Base-by-base conservation (phyloP, 2,797 vertebrate genomes). In the Nyctalus aviator region DNA sequence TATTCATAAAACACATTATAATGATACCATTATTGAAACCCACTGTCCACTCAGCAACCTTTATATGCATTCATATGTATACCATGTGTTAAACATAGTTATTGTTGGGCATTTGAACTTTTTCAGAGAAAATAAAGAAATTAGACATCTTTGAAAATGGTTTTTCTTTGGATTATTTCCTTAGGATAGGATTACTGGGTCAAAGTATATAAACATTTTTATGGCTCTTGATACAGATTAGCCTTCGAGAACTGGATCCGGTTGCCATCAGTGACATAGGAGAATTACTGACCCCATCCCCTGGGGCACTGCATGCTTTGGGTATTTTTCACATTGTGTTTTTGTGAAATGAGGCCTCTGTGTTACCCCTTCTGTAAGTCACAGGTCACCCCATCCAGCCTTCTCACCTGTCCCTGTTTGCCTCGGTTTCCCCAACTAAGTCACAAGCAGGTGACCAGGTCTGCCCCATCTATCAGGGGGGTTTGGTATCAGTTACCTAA, bases 151-250 rank as follows among this genome's bases (percentile, higher is more conserved):
- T 95, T 94, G 48, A 93, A 89, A 95, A 62, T 95, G 69, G 57
- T 94, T 95, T 93, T 96, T 95, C 41, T 86, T 81, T 87, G 83
- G 88, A 75, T 86, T 96, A 55, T 66, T 91, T 96, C 37, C 44
- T 87, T 87, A 41, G 84, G 23, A 13, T 86, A 69, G 50, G 46
- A n/a, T 85, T 82, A 84, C 71, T 87, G 55, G 53, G 62, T 84
- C 76, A 69, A 59, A 82, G 55, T 93, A 17, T 85, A 15, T 44
- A 76, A 91, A 89, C 23, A 46, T 91, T 57, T 91, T 94, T 93
- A 91, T 94, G 93, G 95, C 89, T 96, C 69, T 94, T 84, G 62
- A 84, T 91, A 85, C 57, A 84, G 66, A 83, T 89, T 75, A 93
- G 69, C 84, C 64, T 96, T 85, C 32, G 79, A 87, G 77, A 84